Conservation (phyloP, 1,140 invertebrate genomes). For the Adelges cooleyi region DNA sequence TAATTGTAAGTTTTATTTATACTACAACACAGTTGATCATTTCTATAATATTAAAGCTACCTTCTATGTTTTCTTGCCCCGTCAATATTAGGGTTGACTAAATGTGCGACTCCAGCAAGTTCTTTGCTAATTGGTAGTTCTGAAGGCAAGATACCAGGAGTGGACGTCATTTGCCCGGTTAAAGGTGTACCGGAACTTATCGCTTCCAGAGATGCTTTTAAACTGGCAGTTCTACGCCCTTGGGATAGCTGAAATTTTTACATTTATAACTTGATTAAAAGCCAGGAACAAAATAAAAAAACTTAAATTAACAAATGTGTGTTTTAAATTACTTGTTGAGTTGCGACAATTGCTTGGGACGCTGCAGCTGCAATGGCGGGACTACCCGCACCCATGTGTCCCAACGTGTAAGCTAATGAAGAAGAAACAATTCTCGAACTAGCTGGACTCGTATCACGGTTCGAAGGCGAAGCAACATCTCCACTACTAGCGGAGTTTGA, state of each 20-base stretch:
- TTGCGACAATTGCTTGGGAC: constrained; percentile 90
- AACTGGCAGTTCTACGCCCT: constrained; percentile 78
- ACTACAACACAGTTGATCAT: no score
- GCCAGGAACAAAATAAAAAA: neutral
- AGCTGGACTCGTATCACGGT: constrained; percentile 15
- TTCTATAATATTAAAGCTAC: constrained; percentile 28
- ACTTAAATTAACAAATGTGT: neutral
- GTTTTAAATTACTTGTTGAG: constrained; percentile 62
- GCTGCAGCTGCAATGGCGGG: constrained; percentile 89
- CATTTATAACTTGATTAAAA: constrained; percentile 7
- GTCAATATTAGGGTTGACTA: constrained; percentile 61
- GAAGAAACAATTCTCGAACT: constrained; percentile 2
- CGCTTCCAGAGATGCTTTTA: constrained; percentile 90
- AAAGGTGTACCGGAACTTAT: constrained; percentile 43
- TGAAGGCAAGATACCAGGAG: constrained; percentile 38
- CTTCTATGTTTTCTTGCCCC: constrained; percentile 56
- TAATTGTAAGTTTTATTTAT: no score
- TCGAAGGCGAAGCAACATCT: constrained; percentile 16
- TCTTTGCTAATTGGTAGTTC: constrained; percentile 46
- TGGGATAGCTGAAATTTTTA: constrained; percentile 66
- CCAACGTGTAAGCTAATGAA: constrained; percentile 10
- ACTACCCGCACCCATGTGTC: constrained; percentile 50
- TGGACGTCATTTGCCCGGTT: constrained; percentile 36
- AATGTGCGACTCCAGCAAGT: constrained; percentile 62
- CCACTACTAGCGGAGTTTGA: constrained; percentile 24